Evolutionary conservation across 2,113 vertebrate genomes (phyloP).

Genomic region (Synodontis membranacea): DNA sequence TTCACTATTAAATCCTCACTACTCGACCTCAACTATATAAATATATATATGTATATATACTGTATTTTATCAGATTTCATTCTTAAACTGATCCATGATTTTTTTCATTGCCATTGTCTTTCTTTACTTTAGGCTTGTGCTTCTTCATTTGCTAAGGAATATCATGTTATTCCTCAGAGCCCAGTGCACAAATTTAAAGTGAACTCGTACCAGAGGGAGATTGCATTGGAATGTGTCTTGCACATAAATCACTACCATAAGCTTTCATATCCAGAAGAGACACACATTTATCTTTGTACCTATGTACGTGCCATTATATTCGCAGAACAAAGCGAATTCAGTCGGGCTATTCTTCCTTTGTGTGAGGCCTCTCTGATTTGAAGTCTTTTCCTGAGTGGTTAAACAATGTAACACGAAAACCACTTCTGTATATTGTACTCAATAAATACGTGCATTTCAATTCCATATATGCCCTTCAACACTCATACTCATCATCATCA

Average conservation of each 20-base stretch:
- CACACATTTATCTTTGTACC: slow-evolving; percentile 11
- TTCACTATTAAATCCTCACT: no score
- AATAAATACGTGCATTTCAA: background rate
- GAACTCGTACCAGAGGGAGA: background rate
- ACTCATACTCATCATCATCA: background rate
- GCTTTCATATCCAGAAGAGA: background rate
- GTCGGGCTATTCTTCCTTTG: background rate
- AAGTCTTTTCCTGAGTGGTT: background rate
- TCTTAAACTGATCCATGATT: background rate
- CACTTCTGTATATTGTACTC: background rate
- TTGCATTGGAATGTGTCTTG: background rate
- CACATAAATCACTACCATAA: background rate
- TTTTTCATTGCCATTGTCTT: background rate
- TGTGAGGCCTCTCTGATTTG: background rate
- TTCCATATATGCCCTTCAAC: background rate
- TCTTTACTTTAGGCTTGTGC: background rate
- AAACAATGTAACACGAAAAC: background rate
- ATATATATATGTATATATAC: background rate
- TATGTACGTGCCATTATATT: background rate
- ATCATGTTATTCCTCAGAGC: background rate
- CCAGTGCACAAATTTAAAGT: background rate
- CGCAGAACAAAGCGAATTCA: background rate
- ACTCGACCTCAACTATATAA: no score
- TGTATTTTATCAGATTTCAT: background rate
- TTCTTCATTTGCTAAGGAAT: background rate